These are phyloP conservation scores for Lemur catta DNA, from an alignment of 2,797 vertebrate genomes.

Conservation along the genomic window DNA sequence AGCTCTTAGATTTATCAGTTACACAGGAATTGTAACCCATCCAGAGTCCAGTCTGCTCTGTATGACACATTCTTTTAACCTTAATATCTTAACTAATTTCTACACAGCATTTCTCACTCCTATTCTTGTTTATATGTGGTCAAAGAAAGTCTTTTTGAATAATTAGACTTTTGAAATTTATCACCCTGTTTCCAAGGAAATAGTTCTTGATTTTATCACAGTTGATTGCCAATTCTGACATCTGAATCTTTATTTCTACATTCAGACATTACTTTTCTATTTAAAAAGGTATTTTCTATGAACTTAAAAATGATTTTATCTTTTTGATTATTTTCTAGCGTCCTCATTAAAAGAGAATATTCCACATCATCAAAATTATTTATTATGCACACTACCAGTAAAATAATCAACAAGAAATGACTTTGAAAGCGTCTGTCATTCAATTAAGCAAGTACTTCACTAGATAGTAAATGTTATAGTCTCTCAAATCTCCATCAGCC, in stretches of 20 bases:
- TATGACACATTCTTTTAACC: background rate
- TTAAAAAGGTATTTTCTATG: background rate
- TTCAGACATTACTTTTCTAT: background rate
- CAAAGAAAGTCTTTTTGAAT: background rate
- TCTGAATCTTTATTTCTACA: slow-evolving; percentile 28
- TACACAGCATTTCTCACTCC: background rate
- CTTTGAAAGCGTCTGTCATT: background rate
- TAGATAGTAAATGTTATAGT: background rate
- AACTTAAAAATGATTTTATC: background rate
- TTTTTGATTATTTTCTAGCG: background rate
- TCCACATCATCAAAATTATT: background rate
- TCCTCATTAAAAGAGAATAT: background rate
- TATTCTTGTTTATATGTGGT: background rate
- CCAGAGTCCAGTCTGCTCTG: background rate
- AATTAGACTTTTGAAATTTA: background rate
- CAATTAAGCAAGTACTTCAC: background rate
- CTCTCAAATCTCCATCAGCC: background rate
- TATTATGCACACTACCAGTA: background rate
- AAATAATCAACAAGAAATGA: background rate
- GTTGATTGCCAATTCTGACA: background rate
- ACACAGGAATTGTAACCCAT: background rate
- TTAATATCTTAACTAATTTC: background rate
- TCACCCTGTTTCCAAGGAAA: background rate
- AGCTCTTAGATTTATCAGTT: background rate
- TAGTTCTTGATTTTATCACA: background rate